Evolutionary conservation across 2,797 vertebrate species (phyloP).

Genomic region (Dromococcyx pavoninus): DNA sequence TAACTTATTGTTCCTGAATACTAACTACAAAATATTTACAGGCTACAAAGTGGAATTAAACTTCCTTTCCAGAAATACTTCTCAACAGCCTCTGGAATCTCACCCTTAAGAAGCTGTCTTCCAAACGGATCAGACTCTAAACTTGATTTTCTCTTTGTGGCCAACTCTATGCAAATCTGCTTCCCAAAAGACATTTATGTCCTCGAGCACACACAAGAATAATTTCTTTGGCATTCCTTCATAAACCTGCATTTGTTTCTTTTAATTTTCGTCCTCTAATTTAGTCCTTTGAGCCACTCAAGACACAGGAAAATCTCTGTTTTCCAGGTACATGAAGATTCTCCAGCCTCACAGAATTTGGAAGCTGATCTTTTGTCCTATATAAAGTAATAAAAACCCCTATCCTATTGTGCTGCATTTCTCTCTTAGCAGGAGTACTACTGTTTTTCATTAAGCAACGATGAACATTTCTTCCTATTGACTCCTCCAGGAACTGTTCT

Average conservation of each 20-base stretch:
- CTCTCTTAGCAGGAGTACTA: background rate
- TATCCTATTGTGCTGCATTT: background rate
- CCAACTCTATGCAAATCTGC: background rate
- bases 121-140: background rate
- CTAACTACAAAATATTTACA: background rate
- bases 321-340: background rate
- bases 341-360: background rate
- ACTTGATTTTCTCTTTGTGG: background rate
- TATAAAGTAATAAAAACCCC: background rate
- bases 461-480: slow-evolving; percentile 18
- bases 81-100: background rate
- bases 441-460: slow-evolving; percentile 19
- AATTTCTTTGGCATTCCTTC: background rate
- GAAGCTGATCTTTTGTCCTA: background rate
- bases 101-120: background rate
- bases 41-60: background rate
- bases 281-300: background rate
- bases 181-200: background rate
- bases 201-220: background rate
- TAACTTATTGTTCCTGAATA: background rate
- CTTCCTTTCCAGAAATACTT: background rate
- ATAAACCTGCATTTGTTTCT: background rate
- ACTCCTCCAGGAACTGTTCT: background rate
- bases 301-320: background rate
- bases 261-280: background rate